Percentiles rank a stretch among this genome's conserved stretches.
phyloP scores from a whole-genome alignment of 2,888 invertebrate species.

The Andrena hattorfiana region DNA sequence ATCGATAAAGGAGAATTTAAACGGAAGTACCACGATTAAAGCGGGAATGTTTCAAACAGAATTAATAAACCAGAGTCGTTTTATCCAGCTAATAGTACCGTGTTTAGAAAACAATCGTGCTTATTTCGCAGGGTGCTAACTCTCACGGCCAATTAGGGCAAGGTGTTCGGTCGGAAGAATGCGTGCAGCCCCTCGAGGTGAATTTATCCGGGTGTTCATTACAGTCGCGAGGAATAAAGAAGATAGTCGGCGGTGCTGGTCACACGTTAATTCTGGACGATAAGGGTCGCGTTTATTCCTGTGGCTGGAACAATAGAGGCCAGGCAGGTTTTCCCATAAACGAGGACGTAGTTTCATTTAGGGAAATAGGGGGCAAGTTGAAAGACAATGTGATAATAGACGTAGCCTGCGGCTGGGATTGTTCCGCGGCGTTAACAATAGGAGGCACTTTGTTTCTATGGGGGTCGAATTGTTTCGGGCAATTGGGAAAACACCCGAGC shows the following conservation, averaged over 20 bases:
- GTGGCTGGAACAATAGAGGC: constrained; percentile 92
- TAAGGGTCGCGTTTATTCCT: constrained; percentile 90
- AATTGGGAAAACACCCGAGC: constrained; percentile 87
- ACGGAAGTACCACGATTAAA: not conserved
- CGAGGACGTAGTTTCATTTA: constrained; percentile 84
- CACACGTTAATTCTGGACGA: constrained; percentile 90
- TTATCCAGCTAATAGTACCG: not conserved
- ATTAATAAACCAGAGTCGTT: not conserved
- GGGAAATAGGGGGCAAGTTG: constrained; percentile 63
- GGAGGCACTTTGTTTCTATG: constrained; percentile 91
- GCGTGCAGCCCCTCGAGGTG: constrained; percentile 87
- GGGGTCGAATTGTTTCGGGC: constrained; percentile 93
- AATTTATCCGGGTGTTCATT: constrained; percentile 80
- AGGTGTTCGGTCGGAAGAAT: constrained; percentile 89
- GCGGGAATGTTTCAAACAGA: constrained; percentile 30
- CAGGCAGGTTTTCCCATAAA: constrained; percentile 88
- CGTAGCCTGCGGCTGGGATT: constrained; percentile 93
- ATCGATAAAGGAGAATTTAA: constrained; percentile 6
- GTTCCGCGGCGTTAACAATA: constrained; percentile 90
- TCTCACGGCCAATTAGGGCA: constrained; percentile 93
- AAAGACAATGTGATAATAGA: constrained; percentile 86
- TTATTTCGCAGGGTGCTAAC: constrained; percentile 90
- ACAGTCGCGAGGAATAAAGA: constrained; percentile 86
- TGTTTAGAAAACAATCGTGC: not conserved
- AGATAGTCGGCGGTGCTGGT: constrained; percentile 92